These are phyloP conservation scores for Nothoprocta perdicaria DNA, from an alignment of 2,113 vertebrate genomes.

Conservation along the genomic window DNA sequence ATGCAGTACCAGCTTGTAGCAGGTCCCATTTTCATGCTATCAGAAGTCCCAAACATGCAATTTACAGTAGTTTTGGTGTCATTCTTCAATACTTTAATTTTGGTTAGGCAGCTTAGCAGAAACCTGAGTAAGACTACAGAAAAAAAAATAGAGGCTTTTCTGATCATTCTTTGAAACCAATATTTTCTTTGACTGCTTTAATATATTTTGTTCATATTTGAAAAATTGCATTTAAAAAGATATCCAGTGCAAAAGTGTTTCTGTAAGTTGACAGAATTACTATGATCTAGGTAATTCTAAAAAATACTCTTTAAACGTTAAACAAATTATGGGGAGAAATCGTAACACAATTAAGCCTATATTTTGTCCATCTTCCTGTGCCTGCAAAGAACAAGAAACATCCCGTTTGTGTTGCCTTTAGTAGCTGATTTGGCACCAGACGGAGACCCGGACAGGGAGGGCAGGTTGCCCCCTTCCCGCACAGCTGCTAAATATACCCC, in stretches of 20 bases:
- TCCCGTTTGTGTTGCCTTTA: background rate
- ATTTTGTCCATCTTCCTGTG: background rate
- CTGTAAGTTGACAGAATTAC: background rate
- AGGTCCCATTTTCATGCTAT: background rate
- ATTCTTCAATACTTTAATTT: background rate
- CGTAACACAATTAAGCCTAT: background rate
- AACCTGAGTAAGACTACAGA: background rate
- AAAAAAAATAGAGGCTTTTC: background rate
- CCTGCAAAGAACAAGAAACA: background rate
- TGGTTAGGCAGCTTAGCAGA: background rate
- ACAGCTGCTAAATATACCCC: background rate
- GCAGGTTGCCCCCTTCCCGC: background rate
- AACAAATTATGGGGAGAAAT: background rate
- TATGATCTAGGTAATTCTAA: background rate
- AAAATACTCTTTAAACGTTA: background rate
- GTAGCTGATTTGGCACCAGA: too few species aligned
- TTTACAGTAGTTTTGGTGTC: background rate
- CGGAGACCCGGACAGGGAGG: background rate
- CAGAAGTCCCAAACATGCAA: background rate
- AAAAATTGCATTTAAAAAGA: background rate
- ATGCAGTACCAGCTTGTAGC: background rate
- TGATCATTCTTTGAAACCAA: background rate
- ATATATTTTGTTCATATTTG: fast-evolving
- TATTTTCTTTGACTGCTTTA: background rate
- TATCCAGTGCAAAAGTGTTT: background rate